Percentiles rank a stretch among this genome's conserved stretches.
phyloP scores from a whole-genome alignment of 2,113 vertebrate species.

The Grammomys dolichurus region DNA sequence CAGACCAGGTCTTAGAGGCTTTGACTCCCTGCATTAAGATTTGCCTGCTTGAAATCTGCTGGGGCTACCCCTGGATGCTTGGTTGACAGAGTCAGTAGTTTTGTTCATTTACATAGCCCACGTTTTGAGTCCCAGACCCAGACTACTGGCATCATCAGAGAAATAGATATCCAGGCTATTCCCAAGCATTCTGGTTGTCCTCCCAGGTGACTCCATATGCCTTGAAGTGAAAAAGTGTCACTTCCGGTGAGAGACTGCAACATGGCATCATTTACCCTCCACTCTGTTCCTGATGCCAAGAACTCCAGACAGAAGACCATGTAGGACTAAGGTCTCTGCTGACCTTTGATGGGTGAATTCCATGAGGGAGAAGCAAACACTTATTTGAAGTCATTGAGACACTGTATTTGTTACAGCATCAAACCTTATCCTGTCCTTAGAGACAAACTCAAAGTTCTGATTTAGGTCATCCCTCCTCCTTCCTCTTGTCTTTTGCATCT shows the following conservation, averaged over 20 bases:
- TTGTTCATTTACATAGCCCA: not conserved
- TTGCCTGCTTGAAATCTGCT: constrained; percentile 29
- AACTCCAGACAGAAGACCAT: constrained; percentile 50
- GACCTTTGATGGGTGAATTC: constrained; percentile 8
- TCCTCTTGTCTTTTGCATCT: not conserved
- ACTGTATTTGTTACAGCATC: constrained; percentile 28
- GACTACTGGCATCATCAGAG: not conserved
- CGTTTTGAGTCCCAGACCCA: not conserved
- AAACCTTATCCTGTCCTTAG: not conserved
- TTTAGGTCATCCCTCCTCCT: not conserved
- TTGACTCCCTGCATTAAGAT: not conserved
- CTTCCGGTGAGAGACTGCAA: not conserved
- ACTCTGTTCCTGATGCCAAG: constrained; percentile 55
- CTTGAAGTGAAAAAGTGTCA: not conserved
- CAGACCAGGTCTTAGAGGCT: not conserved
- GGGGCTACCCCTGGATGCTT: not conserved
- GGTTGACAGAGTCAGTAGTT: not conserved
- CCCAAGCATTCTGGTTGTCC: not conserved
- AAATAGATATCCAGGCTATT: not conserved
- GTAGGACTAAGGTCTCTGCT: constrained; percentile 57
- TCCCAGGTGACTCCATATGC: not conserved
- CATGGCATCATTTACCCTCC: not conserved
- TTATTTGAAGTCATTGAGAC: constrained; percentile 2
- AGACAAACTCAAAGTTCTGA: not conserved
- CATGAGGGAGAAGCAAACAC: constrained; percentile 70